Evolutionary conservation across 1,140 invertebrate genomes (phyloP), one percentile per base, ranked within the genome.

Genomic region (Musca domestica): DNA sequence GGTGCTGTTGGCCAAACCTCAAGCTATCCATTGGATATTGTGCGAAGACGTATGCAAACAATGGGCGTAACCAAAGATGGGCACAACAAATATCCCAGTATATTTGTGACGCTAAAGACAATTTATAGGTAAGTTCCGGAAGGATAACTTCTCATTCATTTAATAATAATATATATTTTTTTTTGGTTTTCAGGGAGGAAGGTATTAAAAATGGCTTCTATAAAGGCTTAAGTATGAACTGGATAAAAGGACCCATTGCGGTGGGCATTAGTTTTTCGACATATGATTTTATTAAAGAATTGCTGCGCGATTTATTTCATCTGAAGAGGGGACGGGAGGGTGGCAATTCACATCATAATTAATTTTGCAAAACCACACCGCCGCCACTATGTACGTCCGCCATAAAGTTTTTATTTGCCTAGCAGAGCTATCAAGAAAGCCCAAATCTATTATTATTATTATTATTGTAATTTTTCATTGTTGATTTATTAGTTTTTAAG

Each of bases 191-290:
- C 83, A 92, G 90, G 66, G 88, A 91, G 72, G 96, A 98, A 84
- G 96, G 98, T 23, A 81, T 96, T 20, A 89, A 88, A 79, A 86
- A 88, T 70, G 97, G 96, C 0, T 91, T 98, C 75, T 99, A 95
- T 85, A 99, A 99, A 85, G 98, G 97, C 0, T 86, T 99, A 0
- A 96, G 93, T 72, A 96, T 99, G 94, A 99, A 99, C 84, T 99
- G 96, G 95, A 91, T 99, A 2, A 99, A 99, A 84, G 98, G 98
- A 5, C 98, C 98, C 0, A 94, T 99, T 52, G 94, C 96, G 2
- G 96, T 97, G n/a, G 96, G 97, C 48, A 95, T 98, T 70, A 98
- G 95, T 81, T 99, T 99, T 85, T 92, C 95, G 3, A 95, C 94
- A 0, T 98, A 98, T 82, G 97, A 99, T 82, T 83, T 88, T 20